phyloP scores from a whole-genome alignment of 2,888 invertebrate species.

The Teleiodes luculella region DNA sequence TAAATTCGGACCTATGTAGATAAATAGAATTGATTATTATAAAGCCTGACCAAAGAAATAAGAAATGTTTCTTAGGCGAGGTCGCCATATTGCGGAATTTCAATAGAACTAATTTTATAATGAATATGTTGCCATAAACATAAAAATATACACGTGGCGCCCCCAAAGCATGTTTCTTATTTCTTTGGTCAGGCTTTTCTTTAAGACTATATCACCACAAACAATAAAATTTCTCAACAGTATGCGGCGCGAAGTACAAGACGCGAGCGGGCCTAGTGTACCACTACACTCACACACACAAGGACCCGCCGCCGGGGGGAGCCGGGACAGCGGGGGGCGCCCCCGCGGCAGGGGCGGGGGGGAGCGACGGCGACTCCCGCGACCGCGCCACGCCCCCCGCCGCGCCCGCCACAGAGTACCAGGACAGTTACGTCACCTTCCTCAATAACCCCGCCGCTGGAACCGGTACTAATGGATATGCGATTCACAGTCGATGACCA shows the following conservation, averaged over 20 bases:
- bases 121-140: no score
- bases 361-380: slow-evolving; percentile 56
- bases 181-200: no score
- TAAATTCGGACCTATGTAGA: no score
- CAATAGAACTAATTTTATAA: no score
- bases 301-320: slow-evolving; percentile 69
- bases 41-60: no score
- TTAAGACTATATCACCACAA: no score
- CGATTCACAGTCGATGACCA: not conserved
- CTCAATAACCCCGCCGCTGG: slow-evolving; percentile 77
- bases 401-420: slow-evolving; percentile 74
- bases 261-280: slow-evolving; percentile 96
- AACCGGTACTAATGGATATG: slow-evolving; percentile 36
- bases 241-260: slow-evolving; percentile 97
- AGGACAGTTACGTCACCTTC: slow-evolving; percentile 83
- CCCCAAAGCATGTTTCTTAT: no score
- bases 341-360: slow-evolving; percentile 36
- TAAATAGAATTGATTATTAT: no score
- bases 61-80: no score
- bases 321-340: slow-evolving; percentile 42
- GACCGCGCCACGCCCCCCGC: slow-evolving; percentile 86
- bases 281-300: slow-evolving; percentile 96
- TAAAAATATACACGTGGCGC: no score
- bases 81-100: no score
- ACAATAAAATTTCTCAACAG: slow-evolving; percentile 71